Percentiles rank a stretch among this genome's conserved stretches.
These are phyloP conservation scores for Drosophila neocordata DNA, from an alignment of 1,140 invertebrate species.

Conservation along the genomic window DNA sequence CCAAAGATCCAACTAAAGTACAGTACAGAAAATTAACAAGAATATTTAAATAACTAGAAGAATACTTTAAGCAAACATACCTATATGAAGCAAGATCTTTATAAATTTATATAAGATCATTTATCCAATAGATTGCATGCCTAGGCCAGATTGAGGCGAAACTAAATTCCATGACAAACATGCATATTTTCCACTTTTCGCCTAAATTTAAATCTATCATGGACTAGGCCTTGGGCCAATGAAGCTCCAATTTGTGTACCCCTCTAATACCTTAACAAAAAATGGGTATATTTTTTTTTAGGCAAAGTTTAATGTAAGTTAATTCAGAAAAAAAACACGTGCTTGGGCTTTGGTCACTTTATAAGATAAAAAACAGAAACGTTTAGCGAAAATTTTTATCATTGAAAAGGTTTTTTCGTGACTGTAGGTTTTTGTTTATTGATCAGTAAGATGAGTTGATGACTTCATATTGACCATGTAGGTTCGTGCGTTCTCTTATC, in stretches of 20 bases:
- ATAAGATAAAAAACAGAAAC: not conserved
- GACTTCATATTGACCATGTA: not conserved
- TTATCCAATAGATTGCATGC: not conserved
- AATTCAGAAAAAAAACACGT: not conserved
- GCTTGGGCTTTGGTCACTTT: not conserved
- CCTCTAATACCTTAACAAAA: not conserved
- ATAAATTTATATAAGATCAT: not conserved
- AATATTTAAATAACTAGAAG: not conserved
- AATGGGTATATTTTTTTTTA: not conserved
- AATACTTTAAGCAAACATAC: not conserved
- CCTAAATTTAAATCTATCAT: conserved; percentile 3
- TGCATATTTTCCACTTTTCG: not conserved
- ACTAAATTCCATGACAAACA: not conserved
- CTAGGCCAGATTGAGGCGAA: not conserved
- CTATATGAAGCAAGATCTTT: not conserved
- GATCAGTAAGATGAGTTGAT: not conserved
- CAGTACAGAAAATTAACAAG: not conserved
- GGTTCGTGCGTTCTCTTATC: no score
- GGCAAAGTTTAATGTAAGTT: not conserved
- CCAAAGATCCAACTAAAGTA: not conserved
- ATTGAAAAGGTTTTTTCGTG: not conserved
- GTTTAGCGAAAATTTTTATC: not conserved
- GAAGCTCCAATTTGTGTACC: not conserved
- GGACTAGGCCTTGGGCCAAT: not conserved
- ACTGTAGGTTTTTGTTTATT: not conserved